Conservation (phyloP, 2,888 invertebrate genomes). For the Drosophila mimetica region DNA sequence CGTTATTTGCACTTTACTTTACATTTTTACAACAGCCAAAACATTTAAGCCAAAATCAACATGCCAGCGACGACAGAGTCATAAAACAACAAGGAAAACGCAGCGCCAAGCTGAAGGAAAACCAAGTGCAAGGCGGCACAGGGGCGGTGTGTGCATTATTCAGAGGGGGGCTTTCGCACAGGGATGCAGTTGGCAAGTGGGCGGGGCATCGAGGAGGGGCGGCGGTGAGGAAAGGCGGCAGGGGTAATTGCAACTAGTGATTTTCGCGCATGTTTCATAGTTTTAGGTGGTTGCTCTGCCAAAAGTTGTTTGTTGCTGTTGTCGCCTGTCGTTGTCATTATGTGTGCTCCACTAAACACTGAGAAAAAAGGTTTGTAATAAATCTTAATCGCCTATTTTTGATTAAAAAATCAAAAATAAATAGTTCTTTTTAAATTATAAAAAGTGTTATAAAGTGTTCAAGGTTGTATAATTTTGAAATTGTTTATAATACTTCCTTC, state of each 20-base stretch:
- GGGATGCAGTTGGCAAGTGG: slow-evolving; percentile 28
- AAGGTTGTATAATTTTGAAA: no score
- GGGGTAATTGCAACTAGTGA: slow-evolving; percentile 64
- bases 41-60: slow-evolving; percentile 79
- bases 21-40: slow-evolving; percentile 74
- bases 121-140: slow-evolving; percentile 2
- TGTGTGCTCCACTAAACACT: slow-evolving; percentile 56
- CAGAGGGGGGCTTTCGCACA: neutral
- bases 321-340: slow-evolving; percentile 61
- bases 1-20: slow-evolving; percentile 78
- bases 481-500: no score
- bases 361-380: neutral
- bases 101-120: slow-evolving; percentile 25
- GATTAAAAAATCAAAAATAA: neutral
- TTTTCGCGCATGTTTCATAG: slow-evolving; percentile 74
- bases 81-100: slow-evolving; percentile 36
- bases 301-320: slow-evolving; percentile 48
- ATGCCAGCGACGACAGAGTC: slow-evolving; percentile 56
- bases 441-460: no score
- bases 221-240: neutral
- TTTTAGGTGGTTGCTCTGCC: slow-evolving; percentile 53
- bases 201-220: slow-evolving; percentile 17
- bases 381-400: neutral
- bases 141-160: neutral
- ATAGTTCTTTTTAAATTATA: no score